phyloP scores from a whole-genome alignment of 2,888 invertebrate species.

The Hypercompe scribonia region DNA sequence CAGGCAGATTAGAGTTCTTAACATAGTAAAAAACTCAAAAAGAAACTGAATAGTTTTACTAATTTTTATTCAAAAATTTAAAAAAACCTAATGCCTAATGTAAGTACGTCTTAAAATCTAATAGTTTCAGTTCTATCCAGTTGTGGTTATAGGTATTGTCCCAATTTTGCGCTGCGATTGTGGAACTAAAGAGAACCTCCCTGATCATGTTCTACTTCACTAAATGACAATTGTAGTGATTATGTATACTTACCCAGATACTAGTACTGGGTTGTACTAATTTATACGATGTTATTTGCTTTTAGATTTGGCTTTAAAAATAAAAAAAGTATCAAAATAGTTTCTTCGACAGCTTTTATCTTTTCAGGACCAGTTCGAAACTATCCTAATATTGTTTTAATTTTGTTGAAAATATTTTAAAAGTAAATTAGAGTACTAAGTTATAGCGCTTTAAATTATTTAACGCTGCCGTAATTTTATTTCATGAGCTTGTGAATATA shows the following conservation, averaged over 20 bases:
- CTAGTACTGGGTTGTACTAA: conserved; percentile 11
- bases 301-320: conserved; percentile 2
- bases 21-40: too few species aligned
- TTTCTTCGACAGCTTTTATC: too few species aligned
- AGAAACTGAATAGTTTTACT: too few species aligned
- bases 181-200: conserved; percentile 7
- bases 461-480: neutral
- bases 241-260: neutral
- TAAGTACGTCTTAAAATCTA: neutral
- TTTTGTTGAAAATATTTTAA: too few species aligned
- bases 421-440: too few species aligned
- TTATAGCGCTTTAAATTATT: neutral
- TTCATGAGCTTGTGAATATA: too few species aligned
- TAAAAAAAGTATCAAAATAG: neutral
- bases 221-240: conserved; percentile 6
- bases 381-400: too few species aligned
- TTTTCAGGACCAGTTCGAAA: too few species aligned
- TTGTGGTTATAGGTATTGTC: neutral
- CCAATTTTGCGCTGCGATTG: conserved; percentile 1
- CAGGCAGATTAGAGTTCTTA: too few species aligned
- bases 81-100: too few species aligned
- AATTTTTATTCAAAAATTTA: too few species aligned
- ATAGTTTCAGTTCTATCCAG: neutral
- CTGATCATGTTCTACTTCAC: conserved; percentile 12
- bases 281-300: neutral